These are phyloP conservation scores for Cardinalis cardinalis DNA, from an alignment of 2,113 vertebrate genomes.

Conservation along the genomic window DNA sequence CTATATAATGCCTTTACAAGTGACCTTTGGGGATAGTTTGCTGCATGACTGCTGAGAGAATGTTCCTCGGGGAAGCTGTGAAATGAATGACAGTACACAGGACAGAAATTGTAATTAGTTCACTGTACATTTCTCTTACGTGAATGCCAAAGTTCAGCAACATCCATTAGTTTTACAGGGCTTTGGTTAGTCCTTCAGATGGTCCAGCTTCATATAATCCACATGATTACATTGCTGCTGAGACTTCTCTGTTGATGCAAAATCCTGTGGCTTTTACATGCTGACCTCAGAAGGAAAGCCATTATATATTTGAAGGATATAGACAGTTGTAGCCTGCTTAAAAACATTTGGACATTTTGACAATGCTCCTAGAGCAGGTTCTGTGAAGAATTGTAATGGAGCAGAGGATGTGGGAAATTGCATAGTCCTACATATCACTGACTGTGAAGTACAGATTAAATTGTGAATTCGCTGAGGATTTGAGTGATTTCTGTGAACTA, in stretches of 20 bases:
- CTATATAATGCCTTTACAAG: not conserved
- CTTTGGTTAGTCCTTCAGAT: not conserved
- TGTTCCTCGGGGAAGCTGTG: not conserved
- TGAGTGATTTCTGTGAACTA: not conserved
- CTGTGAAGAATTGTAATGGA: not conserved
- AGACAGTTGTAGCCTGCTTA: not conserved
- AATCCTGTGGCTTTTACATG: not conserved
- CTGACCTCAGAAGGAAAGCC: not conserved
- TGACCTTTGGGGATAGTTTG: slow-evolving; percentile 18
- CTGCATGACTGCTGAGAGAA: not conserved
- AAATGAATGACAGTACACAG: not conserved
- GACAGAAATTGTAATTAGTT: slow-evolving; percentile 3
- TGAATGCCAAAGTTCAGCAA: not conserved
- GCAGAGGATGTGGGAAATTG: not conserved
- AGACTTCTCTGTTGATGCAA: not conserved
- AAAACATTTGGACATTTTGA: not conserved
- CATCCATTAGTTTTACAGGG: not conserved
- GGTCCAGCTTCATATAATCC: not conserved
- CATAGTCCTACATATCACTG: not conserved
- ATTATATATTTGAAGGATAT: not conserved
- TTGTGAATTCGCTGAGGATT: not conserved
- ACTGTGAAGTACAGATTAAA: not conserved
- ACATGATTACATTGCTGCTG: not conserved
- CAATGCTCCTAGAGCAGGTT: not conserved
- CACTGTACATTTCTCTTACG: not conserved